Base-by-base conservation (phyloP, 2,113 vertebrate genomes). In the Brachionichthys hirsutus region DNA sequence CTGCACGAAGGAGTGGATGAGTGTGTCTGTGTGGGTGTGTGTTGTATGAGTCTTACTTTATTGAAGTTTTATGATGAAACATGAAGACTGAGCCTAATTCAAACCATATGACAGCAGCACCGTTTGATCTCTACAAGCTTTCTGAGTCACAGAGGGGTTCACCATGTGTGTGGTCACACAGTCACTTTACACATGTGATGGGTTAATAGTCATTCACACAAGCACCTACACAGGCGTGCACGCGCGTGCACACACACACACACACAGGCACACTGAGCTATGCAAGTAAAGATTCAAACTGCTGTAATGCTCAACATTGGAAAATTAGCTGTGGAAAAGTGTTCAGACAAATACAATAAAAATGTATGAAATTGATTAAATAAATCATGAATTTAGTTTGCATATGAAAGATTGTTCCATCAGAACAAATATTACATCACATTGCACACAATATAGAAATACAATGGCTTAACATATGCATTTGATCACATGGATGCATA, bases 31-130 rank as follows among this genome's bases (percentile, higher is more conserved):
- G 62, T 16, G 34, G 30, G 75, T 36, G 54, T 53, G 24, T 13
- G 58, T 45, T 43, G 65, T 54, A 9, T 36, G 90, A 88, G 69
- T 81, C 66, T 75, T 73, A 81, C 78, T 91, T 93, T 86, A 92
- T 91, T 91, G 92, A 86, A 93, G 92, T 92, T 89, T 91, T 92
- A 94, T 92, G 90, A 90, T 90, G 89, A 89, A 93, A 92, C 86
- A 85, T 72, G 81, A 93, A 85, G 80, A 91, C 82, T 88, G 86
- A 89, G 75, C 72, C 88, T 93, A 93, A 95, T 94, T 91, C 90
- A 91, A 89, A 92, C 92, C 91, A 92, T 91, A 89, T 93, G 92
- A 89, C 50, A n/a, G 60, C 60, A 48, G 58, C 47, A 43, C 54
- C 34, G 82, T 88, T 88, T 89, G 87, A 89, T 88, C 87, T 87